Percentiles rank a stretch among this genome's conserved stretches.
These are phyloP conservation scores for Rhinatrema bivittatum DNA, from an alignment of 2,797 vertebrate species.

Conservation along the genomic window DNA sequence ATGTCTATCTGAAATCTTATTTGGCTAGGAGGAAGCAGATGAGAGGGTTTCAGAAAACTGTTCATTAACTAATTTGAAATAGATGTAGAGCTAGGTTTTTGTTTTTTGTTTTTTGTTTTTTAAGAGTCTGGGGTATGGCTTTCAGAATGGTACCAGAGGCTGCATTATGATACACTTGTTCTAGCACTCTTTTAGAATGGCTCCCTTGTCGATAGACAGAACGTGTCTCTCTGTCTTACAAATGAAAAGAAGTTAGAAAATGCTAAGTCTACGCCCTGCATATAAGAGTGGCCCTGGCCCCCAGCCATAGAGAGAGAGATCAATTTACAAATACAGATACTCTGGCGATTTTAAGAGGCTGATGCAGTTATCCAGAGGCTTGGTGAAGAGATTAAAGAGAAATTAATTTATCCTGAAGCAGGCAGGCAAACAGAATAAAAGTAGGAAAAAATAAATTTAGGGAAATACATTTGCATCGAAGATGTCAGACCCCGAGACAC, in stretches of 20 bases:
- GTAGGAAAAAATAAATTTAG: conserved; percentile 28
- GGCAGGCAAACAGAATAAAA: conserved; percentile 43
- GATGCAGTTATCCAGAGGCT: conserved; percentile 50
- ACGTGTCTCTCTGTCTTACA: not conserved
- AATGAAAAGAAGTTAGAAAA: conserved; percentile 14
- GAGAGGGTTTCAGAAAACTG: too few relatives aligned
- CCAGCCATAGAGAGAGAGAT: conserved; percentile 37
- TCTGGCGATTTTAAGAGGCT: conserved; percentile 79
- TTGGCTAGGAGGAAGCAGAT: too few relatives aligned
- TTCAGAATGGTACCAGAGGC: too few relatives aligned
- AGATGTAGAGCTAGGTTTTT: too few relatives aligned
- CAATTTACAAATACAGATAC: conserved; percentile 46
- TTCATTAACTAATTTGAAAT: too few relatives aligned
- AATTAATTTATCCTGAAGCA: conserved; percentile 66
- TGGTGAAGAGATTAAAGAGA: conserved; percentile 69
- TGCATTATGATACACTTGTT: too few relatives aligned
- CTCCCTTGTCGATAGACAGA: too few relatives aligned
- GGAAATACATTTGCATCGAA: not conserved
- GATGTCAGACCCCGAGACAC: not conserved
- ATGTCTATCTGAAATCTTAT: too few relatives aligned
- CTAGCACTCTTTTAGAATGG: too few relatives aligned
- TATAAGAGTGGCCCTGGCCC: conserved; percentile 16
- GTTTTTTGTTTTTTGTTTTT: too few relatives aligned
- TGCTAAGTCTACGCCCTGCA: conserved; percentile 9
- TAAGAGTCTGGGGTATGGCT: too few relatives aligned